A percentile compares a stretch with the other conserved stretches of the same genome.
Evolutionary conservation across 1,140 invertebrate species (phyloP).

Genomic region (Parasteatoda tepidariorum): DNA sequence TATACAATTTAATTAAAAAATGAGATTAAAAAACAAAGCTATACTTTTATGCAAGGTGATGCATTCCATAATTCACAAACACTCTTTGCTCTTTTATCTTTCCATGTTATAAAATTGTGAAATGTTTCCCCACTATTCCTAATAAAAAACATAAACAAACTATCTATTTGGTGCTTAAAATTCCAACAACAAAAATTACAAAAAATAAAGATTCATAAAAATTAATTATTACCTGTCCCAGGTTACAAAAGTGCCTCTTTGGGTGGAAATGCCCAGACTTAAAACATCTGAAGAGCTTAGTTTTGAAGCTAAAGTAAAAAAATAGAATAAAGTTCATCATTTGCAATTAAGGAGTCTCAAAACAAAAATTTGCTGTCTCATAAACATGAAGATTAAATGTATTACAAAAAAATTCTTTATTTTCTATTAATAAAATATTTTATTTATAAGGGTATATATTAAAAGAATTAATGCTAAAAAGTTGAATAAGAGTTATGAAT

Average conservation of each 20-base stretch:
- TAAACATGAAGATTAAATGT: no score
- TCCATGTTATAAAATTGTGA: constrained; percentile 97
- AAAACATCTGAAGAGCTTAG: constrained; percentile 72
- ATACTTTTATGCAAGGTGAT: constrained; percentile 78
- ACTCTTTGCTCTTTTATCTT: constrained; percentile 84
- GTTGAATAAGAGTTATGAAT: no score
- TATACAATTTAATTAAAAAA: no score
- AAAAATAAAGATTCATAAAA: constrained; percentile 16
- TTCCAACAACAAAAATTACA: background rate
- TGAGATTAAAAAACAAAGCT: no score
- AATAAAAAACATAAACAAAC: constrained; percentile 8
- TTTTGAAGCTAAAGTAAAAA: constrained; percentile 61
- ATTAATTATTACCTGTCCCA: constrained; percentile 77
- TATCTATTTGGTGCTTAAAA: no score
- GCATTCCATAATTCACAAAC: constrained; percentile 88
- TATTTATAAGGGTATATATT: no score
- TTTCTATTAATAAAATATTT: no score
- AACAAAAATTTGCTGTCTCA: no score
- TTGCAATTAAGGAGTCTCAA: constrained; percentile 74
- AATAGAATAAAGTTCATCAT: constrained; percentile 64
- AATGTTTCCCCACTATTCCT: constrained; percentile 81
- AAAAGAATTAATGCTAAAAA: no score
- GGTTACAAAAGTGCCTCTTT: constrained; percentile 87
- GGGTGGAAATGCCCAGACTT: constrained; percentile 87
- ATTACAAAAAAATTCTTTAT: no score